phyloP scores from a whole-genome alignment of 2,888 invertebrate genomes.

The Erebia ligea region DNA sequence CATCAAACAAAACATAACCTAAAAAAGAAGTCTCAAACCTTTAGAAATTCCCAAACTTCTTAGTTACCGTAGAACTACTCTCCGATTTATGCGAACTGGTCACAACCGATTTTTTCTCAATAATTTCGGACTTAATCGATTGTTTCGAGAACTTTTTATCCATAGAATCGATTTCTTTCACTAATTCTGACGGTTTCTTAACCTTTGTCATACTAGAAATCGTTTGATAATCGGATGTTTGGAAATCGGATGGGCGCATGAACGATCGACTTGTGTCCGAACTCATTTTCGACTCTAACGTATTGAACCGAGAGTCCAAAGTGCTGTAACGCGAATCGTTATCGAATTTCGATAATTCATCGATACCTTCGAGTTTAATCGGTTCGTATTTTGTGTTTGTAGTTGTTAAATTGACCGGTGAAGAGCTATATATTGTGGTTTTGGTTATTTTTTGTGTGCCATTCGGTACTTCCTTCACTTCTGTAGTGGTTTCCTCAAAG shows the following conservation, averaged over 20 bases:
- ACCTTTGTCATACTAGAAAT: constrained; percentile 58
- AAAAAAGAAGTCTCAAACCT: constrained; percentile 46
- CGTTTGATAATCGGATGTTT: constrained; percentile 65
- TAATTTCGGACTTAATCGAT: constrained; percentile 86
- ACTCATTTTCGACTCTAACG: constrained; percentile 73
- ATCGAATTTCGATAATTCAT: constrained; percentile 80
- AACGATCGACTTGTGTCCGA: constrained; percentile 78
- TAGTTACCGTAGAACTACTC: constrained; percentile 81
- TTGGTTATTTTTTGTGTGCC: constrained; percentile 82
- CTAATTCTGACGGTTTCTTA: constrained; percentile 67
- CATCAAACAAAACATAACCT: constrained; percentile 17
- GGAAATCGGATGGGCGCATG: constrained; percentile 80
- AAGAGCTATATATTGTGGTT: constrained; percentile 82
- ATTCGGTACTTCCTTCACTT: constrained; percentile 81
- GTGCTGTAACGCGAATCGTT: constrained; percentile 78
- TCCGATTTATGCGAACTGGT: constrained; percentile 85
- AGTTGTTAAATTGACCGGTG: constrained; percentile 78
- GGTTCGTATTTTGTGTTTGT: constrained; percentile 79
- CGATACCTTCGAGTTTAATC: constrained; percentile 75
- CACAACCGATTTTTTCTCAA: constrained; percentile 87
- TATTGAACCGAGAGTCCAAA: constrained; percentile 73
- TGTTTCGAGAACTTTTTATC: constrained; percentile 87
- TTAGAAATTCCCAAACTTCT: constrained; percentile 79
- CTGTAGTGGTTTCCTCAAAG: constrained; percentile 78
- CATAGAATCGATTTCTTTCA: constrained; percentile 81